Evolutionary conservation across 2,797 vertebrate species (phyloP), one percentile per base, ranked within the genome.

Genomic region (Tokudaia tokunoshimensis): DNA sequence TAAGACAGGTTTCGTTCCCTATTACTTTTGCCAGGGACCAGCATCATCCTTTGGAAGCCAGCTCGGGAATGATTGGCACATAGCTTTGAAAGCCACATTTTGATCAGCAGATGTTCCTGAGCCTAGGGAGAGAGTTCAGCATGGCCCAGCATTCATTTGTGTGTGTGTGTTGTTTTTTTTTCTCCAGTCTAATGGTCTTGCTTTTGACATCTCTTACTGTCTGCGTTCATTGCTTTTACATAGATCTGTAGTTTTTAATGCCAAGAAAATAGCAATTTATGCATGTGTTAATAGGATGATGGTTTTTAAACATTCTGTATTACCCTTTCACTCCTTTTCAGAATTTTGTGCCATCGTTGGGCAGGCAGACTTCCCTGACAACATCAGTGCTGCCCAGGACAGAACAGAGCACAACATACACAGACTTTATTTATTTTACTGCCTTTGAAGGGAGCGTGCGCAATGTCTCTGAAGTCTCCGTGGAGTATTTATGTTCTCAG

Each of bases 401-500:
- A 14, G 89, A 94, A 94, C 98, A 93, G 87, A 94, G 92, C 57
- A 37, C 86, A 91, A 29, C 94, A 89, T 97, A 98, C 41, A 97
- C 96, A 95, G 99, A 99, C 98, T 99, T 99, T 89, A 98, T 99
- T 91, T 97, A 97, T 92, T 99, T 99, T 93, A 98, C 98, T 31
- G 97, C 98, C 59, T 98, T 97, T 52, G 99, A 99, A 96, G 99
- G 99, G 90, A 98, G 97, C 61, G 98, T 99, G 80, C 97, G 97
- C 50, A 98, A 99, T 11, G 98, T 98, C 93, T 99, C 99, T 10
- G 98, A 98, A 78, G 98, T 99, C 97, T 98, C 95, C 0, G 98
- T 99, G 85, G 98, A 97, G 24, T 99, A 99, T 97, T 98, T 97
- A 34, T 99, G 99, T 98, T 99, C 99, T 63, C 97, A 97, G 97